A percentile compares a stretch with the other conserved stretches of the same genome.
phyloP scores from a whole-genome alignment of 2,797 vertebrate species.

The Lophotriccus pileatus region DNA sequence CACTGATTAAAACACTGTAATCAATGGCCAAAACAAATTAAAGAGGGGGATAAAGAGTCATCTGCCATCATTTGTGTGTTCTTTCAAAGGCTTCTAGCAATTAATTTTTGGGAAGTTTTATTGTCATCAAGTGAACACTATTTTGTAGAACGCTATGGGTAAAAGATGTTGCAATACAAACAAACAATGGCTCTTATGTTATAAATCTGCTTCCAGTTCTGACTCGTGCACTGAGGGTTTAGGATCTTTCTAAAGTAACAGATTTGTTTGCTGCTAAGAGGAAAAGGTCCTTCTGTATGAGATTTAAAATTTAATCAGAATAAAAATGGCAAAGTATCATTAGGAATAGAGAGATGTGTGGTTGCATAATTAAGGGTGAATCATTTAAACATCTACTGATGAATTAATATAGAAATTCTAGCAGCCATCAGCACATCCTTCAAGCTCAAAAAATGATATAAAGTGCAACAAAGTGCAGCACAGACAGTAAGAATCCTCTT shows the following conservation, averaged over 20 bases:
- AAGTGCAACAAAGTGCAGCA: not conserved
- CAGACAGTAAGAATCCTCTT: not conserved
- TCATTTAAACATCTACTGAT: not conserved
- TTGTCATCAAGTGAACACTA: slow-evolving; percentile 23
- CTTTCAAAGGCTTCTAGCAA: slow-evolving; percentile 29
- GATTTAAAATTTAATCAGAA: not conserved
- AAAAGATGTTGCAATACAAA: slow-evolving; percentile 8
- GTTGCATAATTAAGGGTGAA: not conserved
- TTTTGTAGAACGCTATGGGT: not conserved
- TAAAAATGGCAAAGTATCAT: not conserved
- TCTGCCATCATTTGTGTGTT: not conserved
- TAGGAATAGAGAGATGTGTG: not conserved
- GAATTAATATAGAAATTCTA: not conserved
- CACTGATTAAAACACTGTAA: slow-evolving; percentile 7
- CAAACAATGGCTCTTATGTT: slow-evolving; percentile 11
- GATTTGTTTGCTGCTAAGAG: slow-evolving; percentile 1
- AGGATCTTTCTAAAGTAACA: slow-evolving; percentile 2
- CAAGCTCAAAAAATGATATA: not conserved
- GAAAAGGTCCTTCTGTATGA: not conserved
- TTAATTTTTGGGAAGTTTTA: slow-evolving; percentile 43
- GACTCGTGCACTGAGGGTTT: not conserved
- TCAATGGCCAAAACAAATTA: slow-evolving; percentile 55
- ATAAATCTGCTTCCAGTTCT: slow-evolving; percentile 45
- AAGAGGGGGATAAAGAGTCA: slow-evolving; percentile 1
- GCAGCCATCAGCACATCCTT: not conserved